phyloP scores from a whole-genome alignment of 2,888 invertebrate genomes.

The Villa cingulata region DNA sequence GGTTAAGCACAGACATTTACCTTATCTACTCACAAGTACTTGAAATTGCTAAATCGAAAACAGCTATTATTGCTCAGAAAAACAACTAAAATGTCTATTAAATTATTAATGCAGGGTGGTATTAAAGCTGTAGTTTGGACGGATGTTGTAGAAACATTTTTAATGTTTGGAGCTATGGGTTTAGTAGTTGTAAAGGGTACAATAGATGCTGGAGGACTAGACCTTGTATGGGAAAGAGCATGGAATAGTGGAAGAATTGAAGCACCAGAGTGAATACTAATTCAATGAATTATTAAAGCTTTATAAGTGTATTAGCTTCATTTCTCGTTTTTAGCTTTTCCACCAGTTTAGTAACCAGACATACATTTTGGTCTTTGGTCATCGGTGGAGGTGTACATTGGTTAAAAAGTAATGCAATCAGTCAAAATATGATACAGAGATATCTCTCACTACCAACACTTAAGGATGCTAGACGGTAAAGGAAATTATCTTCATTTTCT shows the following conservation, averaged over 20 bases:
- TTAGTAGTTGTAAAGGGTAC: constrained; percentile 53
- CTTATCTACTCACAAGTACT: no score
- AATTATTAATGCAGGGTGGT: constrained; percentile 41
- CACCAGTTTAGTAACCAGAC: constrained; percentile 55
- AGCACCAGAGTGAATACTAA: constrained; percentile 39
- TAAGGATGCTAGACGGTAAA: constrained; percentile 47
- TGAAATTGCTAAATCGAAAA: no score
- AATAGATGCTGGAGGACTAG: constrained; percentile 46
- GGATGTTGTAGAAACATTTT: constrained; percentile 52
- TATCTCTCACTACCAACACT: constrained; percentile 58
- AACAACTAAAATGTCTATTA: neutral
- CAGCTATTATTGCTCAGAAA: neutral
- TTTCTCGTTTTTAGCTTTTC: constrained; percentile 39
- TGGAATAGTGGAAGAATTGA: constrained; percentile 47
- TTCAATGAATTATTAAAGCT: neutral
- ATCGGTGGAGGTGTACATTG: constrained; percentile 60
- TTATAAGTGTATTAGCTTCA: constrained; percentile 1
- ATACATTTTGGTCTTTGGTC: constrained; percentile 55
- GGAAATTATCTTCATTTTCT: constrained; percentile 19
- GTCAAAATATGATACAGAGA: constrained; percentile 68
- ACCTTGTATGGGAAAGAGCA: constrained; percentile 43
- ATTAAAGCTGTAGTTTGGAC: constrained; percentile 58
- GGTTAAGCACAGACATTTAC: no score
- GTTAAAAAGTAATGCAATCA: constrained; percentile 58
- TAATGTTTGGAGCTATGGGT: constrained; percentile 56